A percentile compares a stretch with the other conserved stretches of the same genome.
These are phyloP conservation scores for Lordiphosa andalusiaca DNA, from an alignment of 2,888 invertebrate genomes.

Conservation along the genomic window DNA sequence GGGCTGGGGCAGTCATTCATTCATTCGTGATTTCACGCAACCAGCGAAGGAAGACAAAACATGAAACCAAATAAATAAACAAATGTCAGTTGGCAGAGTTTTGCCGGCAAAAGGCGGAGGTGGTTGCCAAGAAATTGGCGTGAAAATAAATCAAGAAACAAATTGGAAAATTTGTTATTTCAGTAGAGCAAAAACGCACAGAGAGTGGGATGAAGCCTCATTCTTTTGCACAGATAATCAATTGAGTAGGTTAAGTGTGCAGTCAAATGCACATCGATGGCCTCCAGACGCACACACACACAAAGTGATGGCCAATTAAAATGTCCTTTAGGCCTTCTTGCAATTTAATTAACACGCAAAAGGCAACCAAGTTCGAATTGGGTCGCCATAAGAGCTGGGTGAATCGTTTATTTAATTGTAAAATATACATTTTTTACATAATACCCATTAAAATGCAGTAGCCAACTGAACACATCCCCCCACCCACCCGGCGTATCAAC, in stretches of 20 bases:
- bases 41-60: constrained; percentile 60
- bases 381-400: constrained; percentile 42
- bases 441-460: constrained; percentile 65
- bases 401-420: constrained; percentile 72
- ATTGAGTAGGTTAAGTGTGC: constrained; percentile 11
- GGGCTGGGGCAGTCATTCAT: constrained; percentile 68
- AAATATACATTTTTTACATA: constrained; percentile 74
- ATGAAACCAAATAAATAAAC: constrained; percentile 73
- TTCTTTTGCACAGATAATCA: constrained; percentile 3
- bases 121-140: constrained; percentile 69
- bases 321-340: constrained; percentile 63
- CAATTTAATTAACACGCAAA: constrained; percentile 70
- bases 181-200: constrained; percentile 27
- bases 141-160: constrained; percentile 75
- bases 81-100: constrained; percentile 49
- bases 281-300: constrained; percentile 19
- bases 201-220: constrained; percentile 13
- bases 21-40: constrained; percentile 73
- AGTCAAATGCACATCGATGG: constrained; percentile 22
- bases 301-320: constrained; percentile 70
- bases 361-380: constrained; percentile 20
- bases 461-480: constrained; percentile 16
- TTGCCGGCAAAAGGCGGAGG: constrained; percentile 24
- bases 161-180: constrained; percentile 73
- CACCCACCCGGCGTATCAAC: constrained; percentile 41